Conservation (phyloP, 2,888 invertebrate genomes). For the Drosophila paramelanica region DNA sequence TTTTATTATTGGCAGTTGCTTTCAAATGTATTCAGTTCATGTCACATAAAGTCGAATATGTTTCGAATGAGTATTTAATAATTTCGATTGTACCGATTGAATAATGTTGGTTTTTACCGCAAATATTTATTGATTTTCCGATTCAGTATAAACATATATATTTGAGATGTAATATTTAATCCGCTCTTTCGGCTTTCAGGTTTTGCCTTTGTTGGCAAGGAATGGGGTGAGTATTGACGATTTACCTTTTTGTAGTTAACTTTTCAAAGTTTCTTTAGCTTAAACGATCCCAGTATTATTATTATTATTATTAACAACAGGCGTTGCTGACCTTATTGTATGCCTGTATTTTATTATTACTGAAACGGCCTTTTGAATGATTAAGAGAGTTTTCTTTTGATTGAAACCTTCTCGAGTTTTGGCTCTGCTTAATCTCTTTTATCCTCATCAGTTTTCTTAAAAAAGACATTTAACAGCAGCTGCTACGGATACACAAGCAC, state of each 20-base stretch:
- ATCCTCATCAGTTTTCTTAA: slow-evolving; percentile 49
- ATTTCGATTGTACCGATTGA: not conserved
- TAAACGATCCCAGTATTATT: slow-evolving; percentile 5
- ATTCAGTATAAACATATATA: not conserved
- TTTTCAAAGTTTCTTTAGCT: slow-evolving; percentile 23
- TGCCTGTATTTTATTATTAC: slow-evolving; percentile 46
- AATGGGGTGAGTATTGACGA: slow-evolving; percentile 49
- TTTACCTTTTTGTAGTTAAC: slow-evolving; percentile 44
- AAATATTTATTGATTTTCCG: not conserved
- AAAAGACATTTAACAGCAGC: slow-evolving; percentile 56
- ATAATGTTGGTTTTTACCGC: not conserved
- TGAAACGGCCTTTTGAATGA: slow-evolving; percentile 33
- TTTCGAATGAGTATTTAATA: no score
- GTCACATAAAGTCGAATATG: no score
- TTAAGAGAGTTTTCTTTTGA: slow-evolving; percentile 65
- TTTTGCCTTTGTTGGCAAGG: slow-evolving; percentile 45
- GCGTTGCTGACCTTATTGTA: slow-evolving; percentile 49
- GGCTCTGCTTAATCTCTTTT: slow-evolving; percentile 34
- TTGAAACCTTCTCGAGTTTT: slow-evolving; percentile 24
- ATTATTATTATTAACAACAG: slow-evolving; percentile 4
- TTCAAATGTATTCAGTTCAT: no score
- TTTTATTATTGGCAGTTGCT: no score
- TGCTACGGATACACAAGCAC: slow-evolving; percentile 33
- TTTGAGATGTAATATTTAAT: slow-evolving; percentile 8
- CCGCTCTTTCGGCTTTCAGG: slow-evolving; percentile 21